Conservation (phyloP, 2,113 vertebrate genomes). For the Hepsetus odoe region DNA sequence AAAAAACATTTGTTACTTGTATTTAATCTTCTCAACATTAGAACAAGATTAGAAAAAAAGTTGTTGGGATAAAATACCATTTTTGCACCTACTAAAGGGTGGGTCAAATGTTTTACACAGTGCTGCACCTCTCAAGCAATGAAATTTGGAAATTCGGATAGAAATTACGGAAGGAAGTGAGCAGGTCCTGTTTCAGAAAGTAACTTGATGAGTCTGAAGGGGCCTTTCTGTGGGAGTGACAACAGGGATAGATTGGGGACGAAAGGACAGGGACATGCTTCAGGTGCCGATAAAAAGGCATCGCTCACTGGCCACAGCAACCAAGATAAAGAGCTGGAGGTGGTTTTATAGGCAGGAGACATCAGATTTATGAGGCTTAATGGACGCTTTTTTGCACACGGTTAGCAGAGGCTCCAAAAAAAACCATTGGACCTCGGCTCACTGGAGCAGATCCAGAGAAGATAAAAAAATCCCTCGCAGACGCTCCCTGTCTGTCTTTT, state of each 20-base stretch:
- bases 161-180: too few species aligned
- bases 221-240: not conserved
- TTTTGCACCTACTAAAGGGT: too few species aligned
- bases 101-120: too few species aligned
- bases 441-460: not conserved
- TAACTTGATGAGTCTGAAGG: not conserved
- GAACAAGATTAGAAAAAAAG: too few species aligned
- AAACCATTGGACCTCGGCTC: not conserved
- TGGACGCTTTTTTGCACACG: slow-evolving; percentile 20
- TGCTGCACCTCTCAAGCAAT: too few species aligned
- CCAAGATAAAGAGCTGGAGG: not conserved
- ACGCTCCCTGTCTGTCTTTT: not conserved
- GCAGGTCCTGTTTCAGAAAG: not conserved
- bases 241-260: not conserved
- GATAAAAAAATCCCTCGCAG: not conserved
- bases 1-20: too few species aligned
- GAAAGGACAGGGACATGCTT: not conserved
- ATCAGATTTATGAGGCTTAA: slow-evolving; percentile 20
- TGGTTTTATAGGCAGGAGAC: not conserved
- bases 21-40: too few species aligned
- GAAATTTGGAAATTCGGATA: too few species aligned
- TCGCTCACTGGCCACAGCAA: not conserved
- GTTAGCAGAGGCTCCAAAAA: not conserved
- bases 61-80: too few species aligned
- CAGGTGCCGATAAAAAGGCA: not conserved